Evolutionary conservation across 2,113 vertebrate species (phyloP).

Genomic region (Apistogramma diplotaenia): DNA sequence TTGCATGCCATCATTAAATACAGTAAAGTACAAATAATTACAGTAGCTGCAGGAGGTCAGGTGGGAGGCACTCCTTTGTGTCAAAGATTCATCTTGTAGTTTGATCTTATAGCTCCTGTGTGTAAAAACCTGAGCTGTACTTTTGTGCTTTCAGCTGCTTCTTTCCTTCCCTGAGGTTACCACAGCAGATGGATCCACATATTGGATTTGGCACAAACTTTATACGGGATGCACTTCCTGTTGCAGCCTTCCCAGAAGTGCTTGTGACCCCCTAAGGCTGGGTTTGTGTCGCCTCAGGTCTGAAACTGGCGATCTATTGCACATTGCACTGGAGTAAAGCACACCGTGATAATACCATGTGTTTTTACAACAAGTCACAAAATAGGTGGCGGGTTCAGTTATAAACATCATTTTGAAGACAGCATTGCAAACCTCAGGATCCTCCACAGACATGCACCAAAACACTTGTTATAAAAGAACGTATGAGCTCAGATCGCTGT

Average conservation of each 20-base stretch:
- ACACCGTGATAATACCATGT: too few species aligned
- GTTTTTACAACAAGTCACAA: too few species aligned
- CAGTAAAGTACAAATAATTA: too few species aligned
- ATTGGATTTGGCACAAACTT: not conserved
- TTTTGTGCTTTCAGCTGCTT: not conserved
- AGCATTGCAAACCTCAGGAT: not conserved
- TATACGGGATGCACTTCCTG: not conserved
- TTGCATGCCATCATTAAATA: too few species aligned
- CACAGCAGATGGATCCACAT: not conserved
- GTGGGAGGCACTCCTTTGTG: too few species aligned
- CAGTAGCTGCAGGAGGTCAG: too few species aligned
- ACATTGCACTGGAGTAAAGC: not conserved
- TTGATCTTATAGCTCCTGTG: too few species aligned
- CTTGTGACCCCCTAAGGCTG: not conserved
- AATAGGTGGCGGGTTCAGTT: not conserved
- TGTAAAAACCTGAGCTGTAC: too few species aligned
- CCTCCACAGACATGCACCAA: not conserved
- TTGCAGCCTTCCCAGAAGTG: not conserved
- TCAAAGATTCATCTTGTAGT: too few species aligned
- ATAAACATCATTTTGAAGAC: not conserved
- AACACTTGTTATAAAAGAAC: not conserved
- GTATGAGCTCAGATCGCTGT: too few species aligned
- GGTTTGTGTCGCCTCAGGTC: not conserved
- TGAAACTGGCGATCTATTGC: not conserved
- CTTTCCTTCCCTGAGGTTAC: not conserved